A percentile compares a stretch with the other conserved stretches of the same genome.
Conservation (phyloP, 1,140 invertebrate genomes). For the Drosophila baimaii region DNA sequence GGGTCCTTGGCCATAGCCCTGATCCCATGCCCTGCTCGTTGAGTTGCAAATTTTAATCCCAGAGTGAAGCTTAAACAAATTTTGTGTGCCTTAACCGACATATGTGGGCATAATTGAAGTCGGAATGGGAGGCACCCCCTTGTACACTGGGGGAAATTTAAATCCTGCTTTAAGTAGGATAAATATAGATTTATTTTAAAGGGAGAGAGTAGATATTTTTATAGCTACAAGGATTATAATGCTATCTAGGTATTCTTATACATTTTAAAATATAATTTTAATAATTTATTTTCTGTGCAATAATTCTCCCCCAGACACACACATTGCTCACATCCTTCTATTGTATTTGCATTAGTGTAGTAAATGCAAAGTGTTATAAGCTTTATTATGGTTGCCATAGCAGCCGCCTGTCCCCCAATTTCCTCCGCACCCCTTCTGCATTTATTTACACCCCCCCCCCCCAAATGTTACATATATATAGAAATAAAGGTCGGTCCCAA, state of each 20-base stretch:
- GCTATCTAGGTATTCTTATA: not conserved
- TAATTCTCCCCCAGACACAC: not conserved
- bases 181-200: too few species aligned
- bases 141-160: slow-evolving; percentile 9
- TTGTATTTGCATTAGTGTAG: slow-evolving; percentile 83
- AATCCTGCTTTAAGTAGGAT: too few species aligned
- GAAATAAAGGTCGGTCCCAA: slow-evolving; percentile 43
- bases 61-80: slow-evolving; percentile 77
- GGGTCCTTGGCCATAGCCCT: slow-evolving; percentile 17
- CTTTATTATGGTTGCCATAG: slow-evolving; percentile 73
- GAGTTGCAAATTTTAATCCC: slow-evolving; percentile 75
- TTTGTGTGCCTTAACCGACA: slow-evolving; percentile 71
- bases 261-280: not conserved
- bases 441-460: slow-evolving; percentile 17
- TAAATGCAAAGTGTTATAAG: slow-evolving; percentile 83
- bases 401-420: slow-evolving; percentile 20
- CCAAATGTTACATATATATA: slow-evolving; percentile 1
- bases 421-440: not conserved
- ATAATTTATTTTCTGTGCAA: not conserved
- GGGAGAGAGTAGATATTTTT: too few species aligned
- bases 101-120: slow-evolving; percentile 76
- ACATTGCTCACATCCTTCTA: slow-evolving; percentile 35
- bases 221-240: too few species aligned
- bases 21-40: slow-evolving; percentile 34
- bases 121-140: slow-evolving; percentile 39